Evolutionary conservation across 1,140 invertebrate species (phyloP), one percentile per base, ranked within the genome.

Genomic region (Drosophila bifasciata): DNA sequence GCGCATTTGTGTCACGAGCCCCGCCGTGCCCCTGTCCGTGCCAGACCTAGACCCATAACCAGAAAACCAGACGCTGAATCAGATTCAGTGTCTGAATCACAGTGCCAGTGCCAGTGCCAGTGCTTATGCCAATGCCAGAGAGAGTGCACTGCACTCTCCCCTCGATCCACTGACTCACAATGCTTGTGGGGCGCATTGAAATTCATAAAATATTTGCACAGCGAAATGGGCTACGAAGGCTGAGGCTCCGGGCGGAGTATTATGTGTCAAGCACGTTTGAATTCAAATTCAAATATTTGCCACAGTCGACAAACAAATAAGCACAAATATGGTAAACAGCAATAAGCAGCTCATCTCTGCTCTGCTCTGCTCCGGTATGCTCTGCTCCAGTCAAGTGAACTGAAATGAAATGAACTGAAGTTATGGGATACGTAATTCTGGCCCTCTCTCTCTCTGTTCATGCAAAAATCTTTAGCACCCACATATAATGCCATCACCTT

Each of bases 261-360:
- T 85, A 85, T 86, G 81, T 86, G 81, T 85, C 81, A 85, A 85
- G 81, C 77, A 85, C 83, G 81, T 86, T 85, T 81, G 81, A 81
- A 85, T 85, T 85, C 79, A 86, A 85, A 85, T 88, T 85, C 81
- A 86, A 85, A 85, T 85, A 85, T 85, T 85, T 85, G 73, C 77
- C 64, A 85, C 67, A 61, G 81, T 70, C 79, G 81, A 76, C 81
- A 88, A 85, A 85, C 81, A 85, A 85, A 85, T 85, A 81, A 85
- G 81, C 81, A 68, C 63, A 85, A 85, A 88, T 86, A 86, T 88
- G 81, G 81, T 80, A 86, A 85, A 86, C 72, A 85, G 81, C 81
- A 80, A 85, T 77, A 85, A 77, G 81, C 60, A 74, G 76, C 76
- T 59, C 62, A 23, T 21, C 32, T 36, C 32, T 3, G 32, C 32